Evolutionary conservation across 2,797 vertebrate genomes (phyloP).

Genomic region (Crenichthys baileyi): DNA sequence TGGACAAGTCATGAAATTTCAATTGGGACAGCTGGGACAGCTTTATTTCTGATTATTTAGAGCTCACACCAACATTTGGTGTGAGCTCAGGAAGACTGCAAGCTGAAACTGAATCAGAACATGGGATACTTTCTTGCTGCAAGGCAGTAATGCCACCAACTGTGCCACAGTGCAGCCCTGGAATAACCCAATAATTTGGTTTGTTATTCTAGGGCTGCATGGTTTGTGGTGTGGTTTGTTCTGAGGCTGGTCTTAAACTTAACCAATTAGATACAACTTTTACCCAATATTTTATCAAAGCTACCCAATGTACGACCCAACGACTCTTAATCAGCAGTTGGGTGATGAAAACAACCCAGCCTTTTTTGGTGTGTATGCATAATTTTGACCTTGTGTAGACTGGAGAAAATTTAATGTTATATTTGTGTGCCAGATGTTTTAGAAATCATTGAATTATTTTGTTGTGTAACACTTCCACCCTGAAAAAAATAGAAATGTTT

Average conservation of each 20-base stretch:
- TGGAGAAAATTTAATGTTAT: not conserved
- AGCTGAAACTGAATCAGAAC: not conserved
- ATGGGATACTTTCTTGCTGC: too few relatives aligned
- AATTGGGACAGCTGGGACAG: not conserved
- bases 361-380: not conserved
- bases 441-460: not conserved
- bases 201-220: too few relatives aligned
- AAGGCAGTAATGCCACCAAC: too few relatives aligned
- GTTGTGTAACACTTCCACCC: not conserved
- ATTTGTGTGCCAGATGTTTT: not conserved
- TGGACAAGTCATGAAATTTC: not conserved
- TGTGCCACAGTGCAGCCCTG: too few relatives aligned
- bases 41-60: not conserved
- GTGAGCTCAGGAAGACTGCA: not conserved
- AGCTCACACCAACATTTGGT: too few relatives aligned
- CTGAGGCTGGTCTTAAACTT: too few relatives aligned
- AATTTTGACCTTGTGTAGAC: not conserved
- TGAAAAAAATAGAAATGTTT: not conserved
- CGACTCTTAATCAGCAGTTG: too few relatives aligned
- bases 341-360: not conserved
- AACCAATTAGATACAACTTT: too few relatives aligned
- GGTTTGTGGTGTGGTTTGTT: too few relatives aligned
- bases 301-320: too few relatives aligned
- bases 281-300: too few relatives aligned
- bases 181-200: too few relatives aligned